Percentiles rank a stretch among this genome's conserved stretches.
Conservation (phyloP, 2,797 vertebrate genomes). For the Morelia viridis region DNA sequence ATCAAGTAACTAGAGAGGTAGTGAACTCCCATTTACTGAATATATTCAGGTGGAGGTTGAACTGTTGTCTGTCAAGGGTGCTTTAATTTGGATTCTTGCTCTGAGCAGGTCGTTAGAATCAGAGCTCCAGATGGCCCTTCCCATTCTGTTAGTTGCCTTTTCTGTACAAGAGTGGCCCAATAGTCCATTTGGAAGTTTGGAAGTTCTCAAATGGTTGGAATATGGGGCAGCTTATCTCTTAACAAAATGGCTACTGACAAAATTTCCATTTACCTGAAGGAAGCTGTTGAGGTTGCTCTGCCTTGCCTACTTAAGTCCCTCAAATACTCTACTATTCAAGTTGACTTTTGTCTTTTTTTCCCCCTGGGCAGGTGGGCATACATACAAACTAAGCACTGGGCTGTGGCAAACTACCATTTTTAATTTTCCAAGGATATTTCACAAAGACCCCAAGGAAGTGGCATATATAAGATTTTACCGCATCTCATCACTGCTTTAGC, state of each 20-base stretch:
- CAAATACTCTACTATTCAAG: not conserved
- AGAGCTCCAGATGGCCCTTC: not conserved
- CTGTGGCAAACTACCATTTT: not conserved
- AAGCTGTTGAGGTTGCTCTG: not conserved
- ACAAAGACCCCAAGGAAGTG: not conserved
- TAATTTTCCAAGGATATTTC: not conserved
- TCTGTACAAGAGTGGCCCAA: not conserved
- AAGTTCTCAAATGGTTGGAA: not conserved
- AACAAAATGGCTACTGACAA: not conserved
- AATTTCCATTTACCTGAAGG: not conserved
- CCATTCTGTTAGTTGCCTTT: not conserved
- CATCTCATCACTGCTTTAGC: not conserved
- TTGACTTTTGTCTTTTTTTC: not conserved
- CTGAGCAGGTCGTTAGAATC: not conserved
- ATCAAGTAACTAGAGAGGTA: not conserved
- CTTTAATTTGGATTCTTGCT: not conserved
- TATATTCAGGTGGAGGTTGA: not conserved
- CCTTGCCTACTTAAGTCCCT: not conserved
- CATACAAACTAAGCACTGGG: not conserved
- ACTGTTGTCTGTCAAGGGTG: not conserved
- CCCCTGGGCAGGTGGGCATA: not conserved
- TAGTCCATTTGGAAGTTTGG: not conserved
- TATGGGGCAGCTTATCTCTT: not conserved
- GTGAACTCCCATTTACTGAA: not conserved
- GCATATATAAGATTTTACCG: not conserved